A percentile compares a stretch with the other conserved stretches of the same genome.
Conservation (phyloP, 2,113 vertebrate species). For the Sinocyclocheilus grahami region DNA sequence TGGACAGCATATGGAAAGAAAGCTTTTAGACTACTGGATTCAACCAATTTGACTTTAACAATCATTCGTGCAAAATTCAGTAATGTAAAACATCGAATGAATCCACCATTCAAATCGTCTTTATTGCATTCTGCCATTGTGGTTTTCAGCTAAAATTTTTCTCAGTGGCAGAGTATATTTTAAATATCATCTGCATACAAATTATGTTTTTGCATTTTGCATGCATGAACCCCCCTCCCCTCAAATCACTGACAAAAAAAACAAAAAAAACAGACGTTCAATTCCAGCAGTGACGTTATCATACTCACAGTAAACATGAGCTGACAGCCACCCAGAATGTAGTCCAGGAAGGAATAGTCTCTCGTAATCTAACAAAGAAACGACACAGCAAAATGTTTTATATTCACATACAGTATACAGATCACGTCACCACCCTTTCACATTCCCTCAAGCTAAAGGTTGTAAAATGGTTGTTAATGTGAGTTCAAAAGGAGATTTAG, state of each 20-base stretch:
- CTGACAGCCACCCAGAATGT: slow-evolving; percentile 97
- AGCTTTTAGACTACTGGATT: background rate
- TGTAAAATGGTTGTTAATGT: background rate
- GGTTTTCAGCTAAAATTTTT: background rate
- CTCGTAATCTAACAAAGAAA: slow-evolving; percentile 82
- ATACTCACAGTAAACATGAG: slow-evolving; percentile 95
- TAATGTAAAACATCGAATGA: background rate
- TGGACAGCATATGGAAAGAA: slow-evolving; percentile 19
- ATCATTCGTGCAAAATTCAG: background rate
- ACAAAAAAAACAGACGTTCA: background rate
- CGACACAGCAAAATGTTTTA: slow-evolving; percentile 24
- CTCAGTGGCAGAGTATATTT: slow-evolving; percentile 12
- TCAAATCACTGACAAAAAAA: background rate
- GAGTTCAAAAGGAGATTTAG: background rate
- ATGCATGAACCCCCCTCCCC: slow-evolving; percentile 12
- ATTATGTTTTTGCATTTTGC: slow-evolving; percentile 5
- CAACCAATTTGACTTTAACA: background rate
- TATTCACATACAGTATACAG: background rate
- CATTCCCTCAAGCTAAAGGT: background rate
- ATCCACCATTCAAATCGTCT: background rate
- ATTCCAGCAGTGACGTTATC: background rate
- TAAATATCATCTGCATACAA: slow-evolving; percentile 24
- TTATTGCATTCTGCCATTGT: background rate
- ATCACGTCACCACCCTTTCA: background rate
- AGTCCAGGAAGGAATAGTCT: slow-evolving; percentile 96